phyloP scores from a whole-genome alignment of 2,888 invertebrate species.

The Auanema sp. region DNA sequence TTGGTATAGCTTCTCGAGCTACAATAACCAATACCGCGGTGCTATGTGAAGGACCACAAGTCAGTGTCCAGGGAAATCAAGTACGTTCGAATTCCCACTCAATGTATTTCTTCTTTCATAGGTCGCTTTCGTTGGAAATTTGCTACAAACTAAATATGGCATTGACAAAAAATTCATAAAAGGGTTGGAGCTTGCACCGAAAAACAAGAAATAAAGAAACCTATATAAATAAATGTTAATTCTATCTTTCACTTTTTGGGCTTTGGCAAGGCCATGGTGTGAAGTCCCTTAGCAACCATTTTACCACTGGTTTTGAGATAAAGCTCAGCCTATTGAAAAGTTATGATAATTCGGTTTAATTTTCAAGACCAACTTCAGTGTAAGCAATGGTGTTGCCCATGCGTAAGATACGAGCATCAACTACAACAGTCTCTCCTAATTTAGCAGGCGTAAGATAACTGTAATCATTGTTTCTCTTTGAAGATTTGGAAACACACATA shows the following conservation, averaged over 20 bases:
- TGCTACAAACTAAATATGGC: slow-evolving; percentile 43
- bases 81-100: slow-evolving; percentile 26
- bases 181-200: slow-evolving; percentile 56
- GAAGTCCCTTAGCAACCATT: slow-evolving; percentile 79
- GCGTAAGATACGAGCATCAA: slow-evolving; percentile 79
- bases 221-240: slow-evolving; percentile 1
- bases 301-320: slow-evolving; percentile 76
- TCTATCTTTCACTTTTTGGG: not conserved
- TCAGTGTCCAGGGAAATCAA: slow-evolving; percentile 61
- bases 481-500: slow-evolving; percentile 64
- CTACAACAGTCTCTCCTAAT: slow-evolving; percentile 78
- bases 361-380: slow-evolving; percentile 27
- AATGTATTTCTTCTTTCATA: slow-evolving; percentile 10
- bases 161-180: slow-evolving; percentile 58
- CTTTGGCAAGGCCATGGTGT: slow-evolving; percentile 74
- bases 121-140: slow-evolving; percentile 34
- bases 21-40: slow-evolving; percentile 75
- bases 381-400: slow-evolving; percentile 71
- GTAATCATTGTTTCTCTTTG: slow-evolving; percentile 34
- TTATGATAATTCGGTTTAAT: not conserved
- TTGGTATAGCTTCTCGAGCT: slow-evolving; percentile 83
- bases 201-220: slow-evolving; percentile 46
- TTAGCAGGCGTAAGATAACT: slow-evolving; percentile 80
- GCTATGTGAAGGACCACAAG: slow-evolving; percentile 66
- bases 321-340: slow-evolving; percentile 73